Base-by-base conservation (phyloP, 1,140 invertebrate genomes). In the Halyomorpha halys region DNA sequence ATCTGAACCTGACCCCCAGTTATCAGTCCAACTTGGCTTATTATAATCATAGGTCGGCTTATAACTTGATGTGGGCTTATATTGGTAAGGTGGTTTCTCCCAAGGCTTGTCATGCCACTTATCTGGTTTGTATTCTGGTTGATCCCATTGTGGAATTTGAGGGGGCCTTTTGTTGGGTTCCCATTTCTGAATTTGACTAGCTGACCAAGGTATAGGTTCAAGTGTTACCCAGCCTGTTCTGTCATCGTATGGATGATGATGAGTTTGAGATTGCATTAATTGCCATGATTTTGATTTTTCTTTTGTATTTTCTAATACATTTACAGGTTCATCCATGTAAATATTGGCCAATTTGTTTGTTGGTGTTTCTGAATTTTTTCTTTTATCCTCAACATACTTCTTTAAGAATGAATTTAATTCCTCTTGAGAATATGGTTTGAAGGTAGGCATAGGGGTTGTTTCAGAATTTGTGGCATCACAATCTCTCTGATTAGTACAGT, bases 121-220 rank as follows among this genome's bases (percentile, higher is more conserved):
- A 16, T 60, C 27, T 16, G 62, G 59, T 34, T 70, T 70, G 1
- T 75, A 73, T 1, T 69, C 66, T 59, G 39, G 15, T 16, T 54
- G 18, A 21, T 66, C 65, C n/a, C 65, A 65, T n/a, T 67, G 63
- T 9, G 67, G 59, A 27, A 64, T 64, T 18, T 65, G 64, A 25
- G 63, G 62, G 70, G 51, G 79, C 79, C 66, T 60, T n/a, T 62
- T 65, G 56, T 72, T 72, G 2, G 71, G 71, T 62, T 87, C 83
- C 86, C 86, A 89, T 71, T 87, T 89, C 9, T 85, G 86, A 59
- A 89, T 83, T 75, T 87, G 87, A 65, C 85, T 87, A 16, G 84
- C 81, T 0, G 85, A 86, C 86, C 86, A 89, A 0, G 86, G 85
- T 8, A 89, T 80, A 0, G 86, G 84, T 61, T 89, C 86, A 47